Evolutionary conservation across 2,113 vertebrate genomes (phyloP), one percentile per base, ranked within the genome.

Genomic region (Nyctibius bracteatus): DNA sequence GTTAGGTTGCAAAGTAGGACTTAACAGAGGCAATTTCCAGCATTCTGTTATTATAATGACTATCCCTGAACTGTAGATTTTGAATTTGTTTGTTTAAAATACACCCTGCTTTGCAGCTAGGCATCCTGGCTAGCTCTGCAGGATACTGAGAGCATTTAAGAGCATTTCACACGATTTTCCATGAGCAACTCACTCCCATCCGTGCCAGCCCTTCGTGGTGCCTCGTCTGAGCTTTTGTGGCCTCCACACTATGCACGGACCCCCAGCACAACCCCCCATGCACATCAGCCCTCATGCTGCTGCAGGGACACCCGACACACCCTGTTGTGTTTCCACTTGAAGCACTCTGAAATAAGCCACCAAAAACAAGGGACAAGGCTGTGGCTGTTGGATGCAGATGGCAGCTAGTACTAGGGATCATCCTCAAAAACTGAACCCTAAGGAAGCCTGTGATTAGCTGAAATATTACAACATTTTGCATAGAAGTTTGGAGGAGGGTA

Each of bases 201-300:
- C 0, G 1, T 6, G 4, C 27, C 19, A 52, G 44, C 8, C 19
- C 15, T 41, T 44, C 1, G 1, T 22, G 14, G 7, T 52, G 20
- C 6, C 9, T 83, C 17, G 33, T 66, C n/a, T 21, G 46, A 41
- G 22, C 13, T 70, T 72, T 57, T 0, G 0, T 11, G 7, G 19
- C 17, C 31, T 41, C 31, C 37, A 8, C 21, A 55, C 4, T 8
- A 17, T 0, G 0, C 4, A 2, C 1, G 1, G 23, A 5, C 2
- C 14, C 12, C 27, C 31, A 47, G 39, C 37, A 88, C n/a, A 78
- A 39, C 17, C 8, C 17, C 8, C 30, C 35, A 33, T 37, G 28
- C 14, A 30, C 33, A 21, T 22, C 33, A 52, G 20, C 33, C 35
- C 24, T 6, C 31, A 28, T 0, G 0, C 10, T 37, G 49, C 51